Percentiles rank a stretch among this genome's conserved stretches.
Conservation (phyloP, 2,113 vertebrate species). For the Apeltes quadracus region DNA sequence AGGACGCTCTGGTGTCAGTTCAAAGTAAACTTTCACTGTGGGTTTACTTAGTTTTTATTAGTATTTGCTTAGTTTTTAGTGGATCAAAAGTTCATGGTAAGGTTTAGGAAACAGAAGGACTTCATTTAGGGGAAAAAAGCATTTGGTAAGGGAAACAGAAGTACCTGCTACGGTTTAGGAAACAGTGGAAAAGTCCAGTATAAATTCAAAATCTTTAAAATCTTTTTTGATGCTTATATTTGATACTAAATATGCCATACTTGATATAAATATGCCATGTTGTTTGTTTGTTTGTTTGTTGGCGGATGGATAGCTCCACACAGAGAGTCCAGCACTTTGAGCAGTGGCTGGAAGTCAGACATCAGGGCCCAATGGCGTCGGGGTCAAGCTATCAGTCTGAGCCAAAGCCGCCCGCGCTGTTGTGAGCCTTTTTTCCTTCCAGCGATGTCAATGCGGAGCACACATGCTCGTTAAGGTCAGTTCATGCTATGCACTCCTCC, state of each 20-base stretch:
- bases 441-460: background rate
- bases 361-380: no score
- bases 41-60: background rate
- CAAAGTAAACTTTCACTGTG: background rate
- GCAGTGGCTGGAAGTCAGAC: no score
- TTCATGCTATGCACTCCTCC: background rate
- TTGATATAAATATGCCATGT: no score
- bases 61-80: no score
- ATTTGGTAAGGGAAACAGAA: background rate
- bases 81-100: background rate
- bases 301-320: no score
- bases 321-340: no score
- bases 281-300: no score
- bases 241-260: no score
- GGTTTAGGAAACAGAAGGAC: background rate
- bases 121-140: background rate
- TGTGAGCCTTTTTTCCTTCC: background rate
- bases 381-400: constrained; percentile 14
- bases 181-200: no score
- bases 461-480: constrained; percentile 1
- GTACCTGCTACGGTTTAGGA: no score
- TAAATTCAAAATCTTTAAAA: no score
- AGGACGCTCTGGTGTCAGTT: background rate
- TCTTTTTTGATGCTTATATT: no score
- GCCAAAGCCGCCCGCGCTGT: background rate